Base-by-base conservation (phyloP, 37 sponge, comb jelly and placozoan species). In the Halichondria panicea region DNA sequence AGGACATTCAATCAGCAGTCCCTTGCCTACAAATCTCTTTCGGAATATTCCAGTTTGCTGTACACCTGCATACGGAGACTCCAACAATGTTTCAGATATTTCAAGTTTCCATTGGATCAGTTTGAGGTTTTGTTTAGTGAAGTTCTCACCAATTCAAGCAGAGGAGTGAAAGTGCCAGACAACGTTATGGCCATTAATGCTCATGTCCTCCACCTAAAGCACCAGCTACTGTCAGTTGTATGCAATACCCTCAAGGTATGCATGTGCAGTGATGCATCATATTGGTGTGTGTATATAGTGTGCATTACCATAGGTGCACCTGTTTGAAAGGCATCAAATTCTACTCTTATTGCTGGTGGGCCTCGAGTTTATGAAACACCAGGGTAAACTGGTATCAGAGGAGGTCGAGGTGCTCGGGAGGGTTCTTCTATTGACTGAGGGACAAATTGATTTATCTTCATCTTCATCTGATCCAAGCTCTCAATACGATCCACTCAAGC, bases 311-410 rank as follows among this genome's bases (percentile, higher is more conserved):
- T 32, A 45, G 64, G 52, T 43, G n/a, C 24, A 12, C 43, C 7
- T 71, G 55, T 78, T 78, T 33, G 25, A 58, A 30, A 71, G 80
- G 30, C 85, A 85, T 35, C 85, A 85, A 36, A 9, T 71, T 28
- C 18, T 85, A 37, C 41, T 85, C 24, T 65, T 79, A 19, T 56
- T 85, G 38, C 55, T 85, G 44, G 57, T 85, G 27, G 64, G 36
- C n/a, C 21, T 71, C 33, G 72, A 77, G 55, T 3, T 46, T 30
- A 40, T 43, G 30, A 42, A 66, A 37, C 0, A 34, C 3, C n/a
- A 38, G 33, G 79, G 79, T 31, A 55, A 61, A 36, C 21, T 78
- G 35, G 52, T 63, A 22, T 8, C 0, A 5, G 42, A 71, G 24
- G 85, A 85, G 57, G 15, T 59, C 40, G 33, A 42, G 18, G 15